Percentiles rank a stretch among this genome's conserved stretches.
Conservation (phyloP, 2,113 vertebrate genomes). For the Nerophis ophidion region DNA sequence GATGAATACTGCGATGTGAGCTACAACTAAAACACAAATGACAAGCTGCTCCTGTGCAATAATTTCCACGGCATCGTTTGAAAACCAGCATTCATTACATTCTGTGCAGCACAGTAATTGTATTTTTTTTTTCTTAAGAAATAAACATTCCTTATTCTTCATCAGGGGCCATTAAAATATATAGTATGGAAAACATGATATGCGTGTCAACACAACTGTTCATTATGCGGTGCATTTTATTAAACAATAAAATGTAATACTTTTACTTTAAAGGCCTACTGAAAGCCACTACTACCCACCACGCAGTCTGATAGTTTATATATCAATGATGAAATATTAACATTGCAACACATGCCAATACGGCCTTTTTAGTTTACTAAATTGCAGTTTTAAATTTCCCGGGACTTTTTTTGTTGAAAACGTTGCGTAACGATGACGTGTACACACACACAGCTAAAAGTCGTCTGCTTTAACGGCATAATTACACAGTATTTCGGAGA, state of each 20-base stretch:
- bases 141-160: conserved; percentile 27
- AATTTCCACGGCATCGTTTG: background rate
- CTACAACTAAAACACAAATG: conserved; percentile 3
- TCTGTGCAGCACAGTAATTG: conserved; percentile 12
- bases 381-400: no score
- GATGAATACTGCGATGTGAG: conserved; percentile 12
- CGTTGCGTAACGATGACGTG: no score
- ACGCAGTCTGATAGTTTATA: no score
- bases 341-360: no score
- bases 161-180: conserved; percentile 60
- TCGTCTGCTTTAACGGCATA: no score
- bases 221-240: conserved; percentile 13
- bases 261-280: no score
- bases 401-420: no score
- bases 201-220: conserved; percentile 18
- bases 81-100: background rate
- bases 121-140: conserved; percentile 26
- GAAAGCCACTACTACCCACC: no score
- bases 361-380: no score
- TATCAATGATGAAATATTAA: no score
- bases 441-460: no score
- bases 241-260: conserved; percentile 17
- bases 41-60: conserved; percentile 13
- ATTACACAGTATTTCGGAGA: no score
- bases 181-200: conserved; percentile 28